These are phyloP conservation scores for Rhodinocichla rosea DNA, from an alignment of 2,113 vertebrate genomes.

Conservation along the genomic window DNA sequence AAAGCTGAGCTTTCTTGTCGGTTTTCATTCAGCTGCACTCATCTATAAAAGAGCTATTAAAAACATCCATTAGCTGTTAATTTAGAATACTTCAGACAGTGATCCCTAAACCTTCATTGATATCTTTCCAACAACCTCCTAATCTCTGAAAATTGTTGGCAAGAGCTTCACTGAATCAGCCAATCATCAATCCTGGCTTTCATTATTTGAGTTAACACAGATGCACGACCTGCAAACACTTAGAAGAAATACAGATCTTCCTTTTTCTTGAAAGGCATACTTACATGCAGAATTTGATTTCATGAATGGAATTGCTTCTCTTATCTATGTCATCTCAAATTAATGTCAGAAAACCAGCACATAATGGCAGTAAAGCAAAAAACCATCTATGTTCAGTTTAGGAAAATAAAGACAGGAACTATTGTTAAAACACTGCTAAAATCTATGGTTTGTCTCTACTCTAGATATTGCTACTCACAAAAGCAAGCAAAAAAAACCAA, in stretches of 20 bases:
- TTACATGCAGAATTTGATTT: slow-evolving; percentile 4
- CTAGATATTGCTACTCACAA: background rate
- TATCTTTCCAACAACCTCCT: slow-evolving; percentile 51
- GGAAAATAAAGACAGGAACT: background rate
- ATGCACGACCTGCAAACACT: slow-evolving; percentile 16
- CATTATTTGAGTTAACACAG: slow-evolving; percentile 25
- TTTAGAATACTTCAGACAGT: slow-evolving; percentile 60
- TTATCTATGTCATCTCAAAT: slow-evolving; percentile 9
- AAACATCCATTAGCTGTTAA: slow-evolving; percentile 64
- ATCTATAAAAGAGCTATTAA: slow-evolving; percentile 63
- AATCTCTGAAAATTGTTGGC: slow-evolving; percentile 65
- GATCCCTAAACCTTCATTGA: slow-evolving; percentile 52
- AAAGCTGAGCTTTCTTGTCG: slow-evolving; percentile 14
- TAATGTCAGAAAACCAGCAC: background rate
- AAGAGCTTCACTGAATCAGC: slow-evolving; percentile 30
- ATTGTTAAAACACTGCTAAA: background rate
- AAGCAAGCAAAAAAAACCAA: background rate
- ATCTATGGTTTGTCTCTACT: background rate
- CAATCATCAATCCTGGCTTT: slow-evolving; percentile 4
- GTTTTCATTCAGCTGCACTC: slow-evolving; percentile 44
- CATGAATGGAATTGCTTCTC: background rate
- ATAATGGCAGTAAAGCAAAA: background rate
- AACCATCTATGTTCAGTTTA: background rate
- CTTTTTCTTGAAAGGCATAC: background rate
- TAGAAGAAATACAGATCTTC: background rate